A percentile compares a stretch with the other conserved stretches of the same genome.
These are phyloP conservation scores for Boleophthalmus pectinirostris DNA, from an alignment of 2,113 vertebrate species.

Conservation along the genomic window DNA sequence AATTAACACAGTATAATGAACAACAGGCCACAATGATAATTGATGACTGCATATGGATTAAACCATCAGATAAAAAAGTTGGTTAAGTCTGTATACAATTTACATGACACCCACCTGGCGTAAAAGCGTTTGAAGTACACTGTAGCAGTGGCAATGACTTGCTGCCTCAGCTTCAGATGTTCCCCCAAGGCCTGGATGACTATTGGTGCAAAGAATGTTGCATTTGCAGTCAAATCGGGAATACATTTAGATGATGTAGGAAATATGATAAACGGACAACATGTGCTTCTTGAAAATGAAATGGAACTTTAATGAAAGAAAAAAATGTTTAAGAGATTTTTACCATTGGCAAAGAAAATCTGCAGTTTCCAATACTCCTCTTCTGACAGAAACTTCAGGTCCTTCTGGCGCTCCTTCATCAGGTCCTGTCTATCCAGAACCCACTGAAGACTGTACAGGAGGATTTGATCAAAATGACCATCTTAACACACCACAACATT, in stretches of 20 bases:
- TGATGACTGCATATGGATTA: neutral
- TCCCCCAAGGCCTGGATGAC: slow-evolving; percentile 99
- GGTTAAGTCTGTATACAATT: neutral
- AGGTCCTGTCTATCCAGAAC: slow-evolving; percentile 99
- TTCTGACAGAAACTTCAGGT: slow-evolving; percentile 95
- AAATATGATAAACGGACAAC: neutral
- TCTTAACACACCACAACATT: neutral
- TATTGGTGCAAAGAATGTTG: slow-evolving; percentile 56
- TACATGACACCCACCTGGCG: slow-evolving; percentile 82
- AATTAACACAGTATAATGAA: neutral
- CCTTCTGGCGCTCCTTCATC: slow-evolving; percentile 97
- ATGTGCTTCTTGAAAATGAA: neutral
- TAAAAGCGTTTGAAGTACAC: slow-evolving; percentile 99
- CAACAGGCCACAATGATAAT: neutral
- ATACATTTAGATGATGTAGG: neutral
- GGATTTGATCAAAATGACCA: neutral
- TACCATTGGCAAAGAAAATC: slow-evolving; percentile 99
- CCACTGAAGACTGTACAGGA: slow-evolving; percentile 89
- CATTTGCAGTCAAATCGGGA: neutral
- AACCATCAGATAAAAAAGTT: neutral
- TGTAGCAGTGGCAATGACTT: slow-evolving; percentile 98
- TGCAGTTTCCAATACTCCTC: slow-evolving; percentile 99
- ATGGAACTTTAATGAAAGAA: neutral
- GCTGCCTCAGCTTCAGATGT: slow-evolving; percentile 98
- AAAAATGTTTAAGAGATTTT: neutral